phyloP scores from a whole-genome alignment of 1,140 invertebrate species.

The Scaptodrosophila lebanonensis region DNA sequence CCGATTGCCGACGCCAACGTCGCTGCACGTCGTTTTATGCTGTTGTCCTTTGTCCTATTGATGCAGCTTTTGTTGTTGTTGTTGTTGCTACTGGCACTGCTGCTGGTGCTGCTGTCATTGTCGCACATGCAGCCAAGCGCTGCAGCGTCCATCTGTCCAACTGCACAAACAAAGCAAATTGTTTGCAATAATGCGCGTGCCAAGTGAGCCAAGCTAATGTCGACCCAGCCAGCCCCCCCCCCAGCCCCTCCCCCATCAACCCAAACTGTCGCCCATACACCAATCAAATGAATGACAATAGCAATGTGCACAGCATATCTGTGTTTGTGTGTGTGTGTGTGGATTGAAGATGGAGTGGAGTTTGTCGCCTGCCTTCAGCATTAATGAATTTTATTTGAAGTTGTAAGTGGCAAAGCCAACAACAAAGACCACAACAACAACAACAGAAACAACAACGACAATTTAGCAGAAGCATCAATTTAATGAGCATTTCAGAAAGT shows the following conservation, averaged over 20 bases:
- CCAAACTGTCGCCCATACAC: not conserved
- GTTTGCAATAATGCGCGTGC: constrained; percentile 70
- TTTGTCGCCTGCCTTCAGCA: constrained; percentile 11
- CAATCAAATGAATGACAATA: constrained; percentile 15
- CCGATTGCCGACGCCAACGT: constrained; percentile 46
- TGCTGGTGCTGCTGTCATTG: not conserved
- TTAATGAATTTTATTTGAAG: constrained; percentile 58
- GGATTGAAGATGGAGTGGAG: not conserved
- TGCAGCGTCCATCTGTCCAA: constrained; percentile 59
- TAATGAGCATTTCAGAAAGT: no score
- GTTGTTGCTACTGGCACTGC: constrained; percentile 1
- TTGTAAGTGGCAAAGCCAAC: constrained; percentile 38
- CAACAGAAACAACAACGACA: constrained; percentile 22
- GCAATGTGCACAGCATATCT: not conserved
- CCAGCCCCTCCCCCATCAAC: no score
- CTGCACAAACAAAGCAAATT: constrained; percentile 65
- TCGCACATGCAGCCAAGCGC: no score
- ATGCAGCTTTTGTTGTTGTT: constrained; percentile 11
- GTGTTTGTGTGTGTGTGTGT: not conserved
- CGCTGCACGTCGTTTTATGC: not conserved
- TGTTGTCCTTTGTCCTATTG: constrained; percentile 42
- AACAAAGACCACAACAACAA: constrained; percentile 19
- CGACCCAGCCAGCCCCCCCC: no score
- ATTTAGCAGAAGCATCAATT: no score
- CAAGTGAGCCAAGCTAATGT: constrained; percentile 35